Evolutionary conservation across 1,140 invertebrate genomes (phyloP), one percentile per base, ranked within the genome.

Genomic region (Zaprionus tsacasi): DNA sequence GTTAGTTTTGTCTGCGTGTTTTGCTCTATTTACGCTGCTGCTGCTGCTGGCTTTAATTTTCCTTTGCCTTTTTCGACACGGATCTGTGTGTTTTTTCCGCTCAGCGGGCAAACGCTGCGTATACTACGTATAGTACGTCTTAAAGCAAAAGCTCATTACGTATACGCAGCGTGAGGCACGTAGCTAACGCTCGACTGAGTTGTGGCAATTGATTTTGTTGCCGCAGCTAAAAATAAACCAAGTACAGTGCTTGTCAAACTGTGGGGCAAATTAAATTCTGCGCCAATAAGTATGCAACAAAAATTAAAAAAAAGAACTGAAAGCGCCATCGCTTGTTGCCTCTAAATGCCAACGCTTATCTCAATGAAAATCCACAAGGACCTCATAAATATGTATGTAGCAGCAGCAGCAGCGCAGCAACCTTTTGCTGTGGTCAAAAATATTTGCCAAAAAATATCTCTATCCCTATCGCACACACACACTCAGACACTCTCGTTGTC

Each of bases 301-400:
- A 21, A 21, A 54, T 79, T 73, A 58, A 56, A 69, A 61, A 58
- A 58, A 48, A 45, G n/a, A 7, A 4, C 10, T 3, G 11, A 33
- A 21, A 45, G 38, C 17, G 60, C 70, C 72, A 72, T 67, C 55
- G 79, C 57, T 73, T 79, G 75, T 69, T 71, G 70, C 79, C 81
- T 76, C 81, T 76, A 88, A 88, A 83, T 81, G 85, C 67, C 63
- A 68, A 56, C 78, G 85, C 78, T 89, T 88, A 88, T 88, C 83
- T 88, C 78, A 88, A 83, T 88, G 78, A 59, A 88, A 88, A 79
- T 89, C 83, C 85, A 83, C 65, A 65, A 83, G 83, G 81, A 88
- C 78, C 83, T 89, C 78, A 88, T 89, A 89, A 83, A 88, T 88
- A 89, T 89, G 79, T 88, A 75, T 56, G 50, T 68, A 48, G 60